Conservation (phyloP, 2,888 invertebrate genomes). For the Teleiodes luculella region DNA sequence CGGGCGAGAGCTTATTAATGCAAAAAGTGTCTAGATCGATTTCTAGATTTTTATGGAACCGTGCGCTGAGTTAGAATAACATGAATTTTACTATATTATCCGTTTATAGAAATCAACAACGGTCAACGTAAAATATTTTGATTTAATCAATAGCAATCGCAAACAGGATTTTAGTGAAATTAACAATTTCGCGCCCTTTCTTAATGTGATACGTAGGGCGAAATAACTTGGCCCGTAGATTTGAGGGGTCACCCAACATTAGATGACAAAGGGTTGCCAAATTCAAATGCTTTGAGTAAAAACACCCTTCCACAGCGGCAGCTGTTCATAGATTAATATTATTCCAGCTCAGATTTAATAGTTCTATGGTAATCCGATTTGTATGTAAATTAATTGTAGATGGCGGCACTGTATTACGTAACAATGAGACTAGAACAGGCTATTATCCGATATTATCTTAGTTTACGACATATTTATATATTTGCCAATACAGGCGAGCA, state of each 20-base stretch:
- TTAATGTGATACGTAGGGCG: conserved; percentile 31
- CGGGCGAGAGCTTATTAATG: too few species aligned
- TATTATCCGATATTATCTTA: conserved; percentile 10
- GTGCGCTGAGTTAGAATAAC: too few species aligned
- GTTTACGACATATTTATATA: not conserved
- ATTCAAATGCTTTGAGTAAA: conserved; percentile 57
- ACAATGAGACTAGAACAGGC: conserved; percentile 22
- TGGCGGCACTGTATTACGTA: conserved; percentile 19
- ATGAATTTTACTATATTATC: not conserved
- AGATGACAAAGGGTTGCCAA: conserved; percentile 74
- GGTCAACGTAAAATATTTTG: not conserved
- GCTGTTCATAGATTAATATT: conserved; percentile 63
- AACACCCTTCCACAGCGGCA: conserved; percentile 55
- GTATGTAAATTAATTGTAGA: conserved; percentile 43
- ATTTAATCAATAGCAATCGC: not conserved
- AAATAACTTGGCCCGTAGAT: conserved; percentile 38
- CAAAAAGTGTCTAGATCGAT: too few species aligned
- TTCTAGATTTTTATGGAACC: too few species aligned
- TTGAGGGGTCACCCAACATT: conserved; percentile 52
- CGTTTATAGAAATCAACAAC: not conserved
- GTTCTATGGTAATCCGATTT: conserved; percentile 51
- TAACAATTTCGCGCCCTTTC: conserved; percentile 14
- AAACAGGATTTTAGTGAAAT: conserved; percentile 7
- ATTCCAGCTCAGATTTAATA: conserved; percentile 46
- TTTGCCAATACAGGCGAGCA: not conserved